Evolutionary conservation across 2,113 vertebrate species (phyloP), one percentile per base, ranked within the genome.

Genomic region (Chaenocephalus aceratus): DNA sequence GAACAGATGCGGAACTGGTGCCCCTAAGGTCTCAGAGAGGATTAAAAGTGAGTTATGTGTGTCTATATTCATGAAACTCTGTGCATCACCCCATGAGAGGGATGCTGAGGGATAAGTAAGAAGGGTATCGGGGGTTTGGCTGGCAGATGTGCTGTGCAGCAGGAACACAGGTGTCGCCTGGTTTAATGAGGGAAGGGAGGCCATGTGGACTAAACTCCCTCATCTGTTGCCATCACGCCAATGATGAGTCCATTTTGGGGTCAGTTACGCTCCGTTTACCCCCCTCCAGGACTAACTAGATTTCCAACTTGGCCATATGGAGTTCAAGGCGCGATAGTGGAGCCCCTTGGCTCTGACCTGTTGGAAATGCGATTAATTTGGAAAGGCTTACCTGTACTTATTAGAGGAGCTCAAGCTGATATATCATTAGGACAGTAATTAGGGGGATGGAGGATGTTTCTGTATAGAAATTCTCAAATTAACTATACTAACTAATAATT

Each of bases 231-330:
- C 86, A 91, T 86, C 89, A 81, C 82, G 79, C 88, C 90, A 82
- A 93, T 94, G 92, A 92, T 92, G 87, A 90, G 89, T 92, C 90
- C 91, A 93, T 92, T 93, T 91, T 89, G 80, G 89, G 92, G 88
- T 88, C 89, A 88, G 81, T 91, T 89, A 72, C 23, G 72, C 86
- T 90, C 80, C 63, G 77, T 83, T 84, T 91, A 82, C 49, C 78
- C 49, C 72, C 80, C 86, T 82, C 72, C 82, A 83, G 89, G 85
- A 89, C 74, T 81, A 67, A 82, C 69, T 67, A 56, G 72, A 59
- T 61, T 85, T 45, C 64, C 79, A 79, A 86, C 15, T 30, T 2
- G 34, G 72, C 86, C 91, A 92, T 87, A 86, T 89, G 89, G 84
- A 81, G 68, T 72, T 56, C 18, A 53, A 78, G 60, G 60, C 41